Evolutionary conservation across 1,140 invertebrate species (phyloP).

Genomic region (Lepidurus arcticus): DNA sequence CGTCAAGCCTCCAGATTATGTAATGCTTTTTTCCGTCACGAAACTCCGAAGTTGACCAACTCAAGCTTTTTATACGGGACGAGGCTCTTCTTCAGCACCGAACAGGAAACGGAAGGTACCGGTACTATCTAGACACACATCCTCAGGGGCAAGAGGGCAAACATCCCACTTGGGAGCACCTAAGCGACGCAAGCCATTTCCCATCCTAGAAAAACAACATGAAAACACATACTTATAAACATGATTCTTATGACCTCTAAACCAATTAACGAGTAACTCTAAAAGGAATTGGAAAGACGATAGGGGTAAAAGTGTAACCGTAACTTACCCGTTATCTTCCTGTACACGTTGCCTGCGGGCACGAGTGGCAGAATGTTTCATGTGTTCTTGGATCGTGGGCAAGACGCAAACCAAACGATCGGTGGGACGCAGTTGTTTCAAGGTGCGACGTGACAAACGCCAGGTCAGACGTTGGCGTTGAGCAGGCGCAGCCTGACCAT

Average conservation of each 20-base stretch:
- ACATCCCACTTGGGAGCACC: slow-evolving; percentile 16
- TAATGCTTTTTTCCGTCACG: neutral
- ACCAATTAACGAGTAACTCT: slow-evolving; percentile 3
- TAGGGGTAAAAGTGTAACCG: neutral
- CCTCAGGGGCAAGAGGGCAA: slow-evolving; percentile 27
- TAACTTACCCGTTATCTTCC: slow-evolving; percentile 23
- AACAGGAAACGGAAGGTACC: slow-evolving; percentile 31
- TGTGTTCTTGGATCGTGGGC: slow-evolving; percentile 32
- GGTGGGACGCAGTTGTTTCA: slow-evolving; percentile 61
- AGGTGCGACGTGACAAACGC: slow-evolving; percentile 47
- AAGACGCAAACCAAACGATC: slow-evolving; percentile 48
- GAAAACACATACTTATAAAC: neutral
- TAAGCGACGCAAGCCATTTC: slow-evolving; percentile 17
- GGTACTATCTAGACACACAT: slow-evolving; percentile 24
- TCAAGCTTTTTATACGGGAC: neutral
- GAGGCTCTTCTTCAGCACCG: slow-evolving; percentile 31
- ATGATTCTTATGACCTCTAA: neutral
- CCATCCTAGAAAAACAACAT: neutral
- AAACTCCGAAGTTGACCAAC: neutral
- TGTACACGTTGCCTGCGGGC: slow-evolving; percentile 29
- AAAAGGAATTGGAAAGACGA: neutral
- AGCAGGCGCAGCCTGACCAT: slow-evolving; percentile 59
- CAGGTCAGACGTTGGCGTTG: slow-evolving; percentile 67
- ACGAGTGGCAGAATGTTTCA: slow-evolving; percentile 11
- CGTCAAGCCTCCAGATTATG: too few relatives aligned